phyloP scores from a whole-genome alignment of 2,797 vertebrate genomes.

The Gouania willdenowi region DNA sequence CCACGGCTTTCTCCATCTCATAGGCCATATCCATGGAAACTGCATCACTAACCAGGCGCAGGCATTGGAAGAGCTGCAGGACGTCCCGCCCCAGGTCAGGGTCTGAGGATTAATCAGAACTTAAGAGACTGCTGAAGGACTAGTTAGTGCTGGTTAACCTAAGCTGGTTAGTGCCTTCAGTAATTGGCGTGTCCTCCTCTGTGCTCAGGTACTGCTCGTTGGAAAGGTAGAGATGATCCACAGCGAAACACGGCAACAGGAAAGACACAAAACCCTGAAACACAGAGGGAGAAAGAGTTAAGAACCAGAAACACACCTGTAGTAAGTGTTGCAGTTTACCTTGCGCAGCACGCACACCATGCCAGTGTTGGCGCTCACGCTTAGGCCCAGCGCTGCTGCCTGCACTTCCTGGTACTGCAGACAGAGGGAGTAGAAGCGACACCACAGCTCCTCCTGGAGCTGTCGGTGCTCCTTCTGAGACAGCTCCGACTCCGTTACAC shows the following conservation, averaged over 20 bases:
- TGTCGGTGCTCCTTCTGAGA: slow-evolving; percentile 90
- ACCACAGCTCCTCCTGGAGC: slow-evolving; percentile 94
- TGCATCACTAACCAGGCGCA: slow-evolving; percentile 84
- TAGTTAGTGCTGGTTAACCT: too few species aligned
- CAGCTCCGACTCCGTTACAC: slow-evolving; percentile 88
- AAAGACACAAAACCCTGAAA: slow-evolving; percentile 87
- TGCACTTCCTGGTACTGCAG: slow-evolving; percentile 92
- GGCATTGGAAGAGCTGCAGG: slow-evolving; percentile 87
- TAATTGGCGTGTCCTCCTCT: slow-evolving; percentile 84
- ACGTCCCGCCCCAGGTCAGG: slow-evolving; percentile 82
- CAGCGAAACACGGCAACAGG: slow-evolving; percentile 86
- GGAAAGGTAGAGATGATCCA: slow-evolving; percentile 92
- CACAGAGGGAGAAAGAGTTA: rapidly evolving
- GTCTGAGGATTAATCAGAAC: slow-evolving; percentile 64
- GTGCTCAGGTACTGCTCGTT: slow-evolving; percentile 81
- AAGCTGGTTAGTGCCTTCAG: too few species aligned
- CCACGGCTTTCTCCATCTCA: slow-evolving; percentile 89
- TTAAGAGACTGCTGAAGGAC: too few species aligned
- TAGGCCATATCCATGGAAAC: slow-evolving; percentile 85
- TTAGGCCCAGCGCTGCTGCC: slow-evolving; percentile 83
- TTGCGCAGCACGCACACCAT: slow-evolving; percentile 91
- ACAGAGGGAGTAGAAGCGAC: slow-evolving; percentile 91
- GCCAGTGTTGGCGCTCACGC: slow-evolving; percentile 76
- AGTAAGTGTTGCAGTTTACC: slow-evolving; percentile 20
- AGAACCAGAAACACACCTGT: too few species aligned